These are phyloP conservation scores for Macropis europaea DNA, from an alignment of 2,888 invertebrate species.

Conservation along the genomic window DNA sequence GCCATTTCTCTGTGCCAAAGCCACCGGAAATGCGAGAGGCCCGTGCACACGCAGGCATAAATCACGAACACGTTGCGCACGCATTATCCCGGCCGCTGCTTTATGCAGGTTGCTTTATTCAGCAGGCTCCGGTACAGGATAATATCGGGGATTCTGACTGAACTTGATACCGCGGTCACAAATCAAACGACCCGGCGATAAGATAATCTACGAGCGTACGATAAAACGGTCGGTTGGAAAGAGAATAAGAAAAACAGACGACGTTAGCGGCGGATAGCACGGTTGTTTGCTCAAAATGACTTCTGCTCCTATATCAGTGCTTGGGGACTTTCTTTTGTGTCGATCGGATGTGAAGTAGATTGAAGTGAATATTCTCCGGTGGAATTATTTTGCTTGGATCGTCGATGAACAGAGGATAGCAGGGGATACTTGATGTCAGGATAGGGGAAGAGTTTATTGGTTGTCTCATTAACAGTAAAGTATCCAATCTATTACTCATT, in stretches of 20 bases:
- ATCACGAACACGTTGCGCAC: constrained; percentile 38
- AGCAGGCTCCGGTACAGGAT: constrained; percentile 22
- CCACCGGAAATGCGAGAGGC: constrained; percentile 39
- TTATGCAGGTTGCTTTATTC: constrained; percentile 50
- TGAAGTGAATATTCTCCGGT: no score
- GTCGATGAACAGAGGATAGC: no score
- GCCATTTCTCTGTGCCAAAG: constrained; percentile 9
- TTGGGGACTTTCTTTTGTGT: no score
- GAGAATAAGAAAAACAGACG: background rate
- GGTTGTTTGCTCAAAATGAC: no score
- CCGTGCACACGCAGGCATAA: constrained; percentile 38
- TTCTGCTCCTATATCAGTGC: no score
- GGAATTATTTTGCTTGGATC: no score
- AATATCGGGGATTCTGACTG: constrained; percentile 31
- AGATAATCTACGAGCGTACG: constrained; percentile 10
- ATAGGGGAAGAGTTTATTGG: no score
- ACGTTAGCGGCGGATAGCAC: background rate
- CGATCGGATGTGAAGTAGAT: no score
- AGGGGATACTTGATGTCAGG: no score
- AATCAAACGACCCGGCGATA: constrained; percentile 16
- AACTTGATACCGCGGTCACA: constrained; percentile 10
- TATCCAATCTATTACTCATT: no score
- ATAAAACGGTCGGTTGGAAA: background rate
- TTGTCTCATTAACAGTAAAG: no score
- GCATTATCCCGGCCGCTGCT: constrained; percentile 42